Evolutionary conservation across 2,888 invertebrate species (phyloP), one percentile per base, ranked within the genome.

Genomic region (Dyspetes luteomarginatus): DNA sequence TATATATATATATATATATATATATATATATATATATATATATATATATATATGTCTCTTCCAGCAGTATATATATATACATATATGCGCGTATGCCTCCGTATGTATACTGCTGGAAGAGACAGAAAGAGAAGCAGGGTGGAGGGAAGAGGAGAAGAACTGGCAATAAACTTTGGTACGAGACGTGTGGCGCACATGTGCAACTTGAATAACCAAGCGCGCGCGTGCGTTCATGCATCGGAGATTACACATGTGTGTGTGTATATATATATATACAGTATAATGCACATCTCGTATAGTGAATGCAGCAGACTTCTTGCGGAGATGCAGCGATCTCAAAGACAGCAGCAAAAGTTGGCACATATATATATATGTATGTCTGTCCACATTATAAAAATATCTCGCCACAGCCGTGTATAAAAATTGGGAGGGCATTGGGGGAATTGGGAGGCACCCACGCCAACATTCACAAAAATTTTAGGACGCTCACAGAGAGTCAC

Each of bases 101-200:
- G n/a, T n/a, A n/a, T n/a, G n/a, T n/a, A n/a, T n/a, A 36, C 36
- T 17, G 48, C 7, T 17, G 15, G 48, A 15, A 36, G 50, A 43
- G 41, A 22, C 22, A 48, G 62, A 75, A 67, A 74, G 67, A 28
- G 72, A 58, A 17, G 41, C 41, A 55, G 55, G 43, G 26, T 5
- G 19, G 30, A 41, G n/a, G 36, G 28, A 22, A 58, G 41, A 26
- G 26, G 56, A 71, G 68, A 60, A 72, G 75, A 72, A 74, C 71
- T 81, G 88, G 89, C 86, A 89, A 88, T 90, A 90, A 89, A 90
- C 88, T 88, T 86, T 85, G 83, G 83, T 86, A 74, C 87, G 86
- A 88, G 86, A 89, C 89, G 89, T 90, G 89, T 88, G 88, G 87
- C 84, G 85, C 89, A 89, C 89, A 89, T 90, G 90, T 89, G 90